Conservation (phyloP, 2,113 vertebrate genomes). For the Rhegmatorhina hoffmannsi region DNA sequence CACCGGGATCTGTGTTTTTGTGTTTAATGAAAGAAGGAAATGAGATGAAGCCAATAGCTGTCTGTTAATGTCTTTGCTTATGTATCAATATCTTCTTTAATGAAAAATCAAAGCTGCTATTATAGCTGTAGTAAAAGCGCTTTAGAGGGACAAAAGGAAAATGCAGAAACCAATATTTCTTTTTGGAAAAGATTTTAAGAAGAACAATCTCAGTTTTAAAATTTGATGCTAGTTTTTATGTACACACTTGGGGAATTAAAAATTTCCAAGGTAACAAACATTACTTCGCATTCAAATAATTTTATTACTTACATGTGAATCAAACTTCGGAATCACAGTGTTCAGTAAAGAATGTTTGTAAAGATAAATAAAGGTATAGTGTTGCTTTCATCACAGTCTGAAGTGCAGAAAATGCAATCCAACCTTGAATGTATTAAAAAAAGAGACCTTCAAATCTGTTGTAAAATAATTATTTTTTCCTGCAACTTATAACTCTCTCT, state of each 20-base stretch:
- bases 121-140: constrained; percentile 3
- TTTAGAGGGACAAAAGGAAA: neutral
- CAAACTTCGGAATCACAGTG: neutral
- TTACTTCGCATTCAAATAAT: neutral
- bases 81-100: constrained; percentile 62
- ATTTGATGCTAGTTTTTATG: neutral
- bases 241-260: neutral
- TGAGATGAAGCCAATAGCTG: constrained; percentile 61
- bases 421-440: neutral
- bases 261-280: neutral
- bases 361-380: neutral
- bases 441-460: neutral
- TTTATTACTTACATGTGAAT: neutral
- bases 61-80: constrained; percentile 61
- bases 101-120: constrained; percentile 44
- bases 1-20: constrained; percentile 36
- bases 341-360: neutral
- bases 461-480: constrained; percentile 33
- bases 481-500: neutral
- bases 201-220: neutral
- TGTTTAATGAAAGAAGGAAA: constrained; percentile 37
- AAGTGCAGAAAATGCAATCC: neutral
- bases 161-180: neutral
- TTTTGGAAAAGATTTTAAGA: neutral
- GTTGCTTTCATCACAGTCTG: neutral